These are phyloP conservation scores for Drosophila anceps DNA, from an alignment of 2,888 invertebrate species.

Conservation along the genomic window DNA sequence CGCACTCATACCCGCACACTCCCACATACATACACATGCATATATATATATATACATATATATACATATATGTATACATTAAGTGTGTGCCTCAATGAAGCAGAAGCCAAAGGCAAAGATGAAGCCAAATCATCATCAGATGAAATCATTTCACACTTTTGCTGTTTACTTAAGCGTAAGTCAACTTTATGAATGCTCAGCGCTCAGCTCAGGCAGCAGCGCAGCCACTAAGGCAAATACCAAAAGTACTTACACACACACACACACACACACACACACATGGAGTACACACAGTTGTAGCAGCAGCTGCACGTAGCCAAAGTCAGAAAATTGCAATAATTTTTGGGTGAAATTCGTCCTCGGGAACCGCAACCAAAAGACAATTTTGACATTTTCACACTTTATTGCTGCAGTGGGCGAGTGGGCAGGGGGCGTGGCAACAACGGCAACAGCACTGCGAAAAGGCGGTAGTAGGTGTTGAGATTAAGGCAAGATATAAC, in stretches of 20 bases:
- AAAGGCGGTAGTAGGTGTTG: neutral
- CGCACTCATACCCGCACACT: neutral
- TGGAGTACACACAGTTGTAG: neutral
- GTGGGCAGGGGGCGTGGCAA: neutral
- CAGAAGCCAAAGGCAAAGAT: conserved; percentile 35
- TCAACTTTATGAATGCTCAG: conserved; percentile 71
- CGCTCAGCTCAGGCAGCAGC: conserved; percentile 31
- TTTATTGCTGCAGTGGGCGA: conserved; percentile 49
- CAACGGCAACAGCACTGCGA: neutral
- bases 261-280: conserved; percentile 18
- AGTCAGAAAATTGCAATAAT: conserved; percentile 77
- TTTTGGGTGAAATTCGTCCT: conserved; percentile 62
- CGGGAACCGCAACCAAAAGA: conserved; percentile 71
- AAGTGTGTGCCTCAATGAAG: conserved; percentile 52
- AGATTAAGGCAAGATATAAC: conserved; percentile 30
- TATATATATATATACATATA: neutral
- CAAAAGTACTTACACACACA: conserved; percentile 29
- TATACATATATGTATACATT: neutral
- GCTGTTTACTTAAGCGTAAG: conserved; percentile 76
- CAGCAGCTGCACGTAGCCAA: conserved; percentile 59
- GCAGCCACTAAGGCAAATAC: conserved; percentile 64
- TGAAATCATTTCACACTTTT: conserved; percentile 78
- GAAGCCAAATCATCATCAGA: conserved; percentile 72
- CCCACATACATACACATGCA: neutral
- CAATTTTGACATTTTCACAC: conserved; percentile 76